Conservation (phyloP, 2,113 vertebrate species). For the Enhydra lutris region DNA sequence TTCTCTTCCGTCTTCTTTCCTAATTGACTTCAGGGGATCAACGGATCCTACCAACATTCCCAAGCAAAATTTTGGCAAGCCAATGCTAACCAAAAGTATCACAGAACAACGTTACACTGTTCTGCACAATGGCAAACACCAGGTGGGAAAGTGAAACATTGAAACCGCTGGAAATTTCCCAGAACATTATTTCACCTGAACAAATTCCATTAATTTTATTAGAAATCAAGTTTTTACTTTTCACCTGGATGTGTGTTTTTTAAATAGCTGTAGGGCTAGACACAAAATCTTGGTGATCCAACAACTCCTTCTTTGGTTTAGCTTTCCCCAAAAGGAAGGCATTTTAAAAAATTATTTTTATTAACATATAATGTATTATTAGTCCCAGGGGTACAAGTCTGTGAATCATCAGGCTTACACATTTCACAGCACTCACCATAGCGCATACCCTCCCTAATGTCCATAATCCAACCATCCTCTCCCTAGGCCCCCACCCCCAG, state of each 20-base stretch:
- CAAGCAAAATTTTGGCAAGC: not conserved
- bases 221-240: not conserved
- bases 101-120: not conserved
- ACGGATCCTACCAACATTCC: not conserved
- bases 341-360: not conserved
- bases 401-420: no score
- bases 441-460: no score
- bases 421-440: no score
- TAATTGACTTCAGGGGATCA: not conserved
- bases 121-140: not conserved
- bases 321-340: not conserved
- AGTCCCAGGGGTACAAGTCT: no score
- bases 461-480: no score
- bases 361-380: no score
- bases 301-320: not conserved
- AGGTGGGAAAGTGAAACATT: not conserved
- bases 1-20: not conserved
- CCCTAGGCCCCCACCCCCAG: no score
- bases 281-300: not conserved
- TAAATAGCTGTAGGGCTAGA: not conserved
- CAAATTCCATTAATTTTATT: not conserved
- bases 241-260: not conserved
- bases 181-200: not conserved
- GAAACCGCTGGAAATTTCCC: constrained; percentile 18
- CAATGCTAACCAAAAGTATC: not conserved